phyloP scores from a whole-genome alignment of 1,140 invertebrate genomes.

The Meteorus sp. region DNA sequence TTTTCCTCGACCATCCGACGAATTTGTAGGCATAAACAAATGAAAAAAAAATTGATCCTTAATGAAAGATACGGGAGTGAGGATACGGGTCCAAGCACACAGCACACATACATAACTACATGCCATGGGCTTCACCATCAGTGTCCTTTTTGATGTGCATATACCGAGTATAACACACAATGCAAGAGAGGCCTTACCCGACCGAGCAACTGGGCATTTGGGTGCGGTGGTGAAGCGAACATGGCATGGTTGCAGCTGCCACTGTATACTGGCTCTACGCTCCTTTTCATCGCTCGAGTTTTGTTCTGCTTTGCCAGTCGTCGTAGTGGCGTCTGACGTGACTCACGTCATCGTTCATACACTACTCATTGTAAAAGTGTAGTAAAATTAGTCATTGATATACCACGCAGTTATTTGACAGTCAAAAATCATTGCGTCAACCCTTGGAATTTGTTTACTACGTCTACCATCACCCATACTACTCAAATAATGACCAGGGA shows the following conservation, averaged over 20 bases:
- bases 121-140: not conserved
- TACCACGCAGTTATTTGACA: no score
- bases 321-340: slow-evolving; percentile 48
- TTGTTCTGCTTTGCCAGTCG: slow-evolving; percentile 49
- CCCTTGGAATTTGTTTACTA: no score
- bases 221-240: slow-evolving; percentile 27
- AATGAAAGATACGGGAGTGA: not conserved
- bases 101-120: not conserved
- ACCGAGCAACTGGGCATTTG: slow-evolving; percentile 28
- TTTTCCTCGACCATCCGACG: no score
- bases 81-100: not conserved
- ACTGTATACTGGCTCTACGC: slow-evolving; percentile 40
- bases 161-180: slow-evolving; percentile 1
- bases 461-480: no score
- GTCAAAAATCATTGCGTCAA: no score
- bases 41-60: no score
- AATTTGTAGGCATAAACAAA: no score
- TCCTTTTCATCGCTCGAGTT: slow-evolving; percentile 28
- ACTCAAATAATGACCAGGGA: not conserved
- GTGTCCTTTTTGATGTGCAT: not conserved
- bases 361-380: no score
- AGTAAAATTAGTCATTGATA: no score
- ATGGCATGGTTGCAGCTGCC: slow-evolving; percentile 33
- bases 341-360: slow-evolving; percentile 2
- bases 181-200: not conserved